Base-by-base conservation (phyloP, 2,888 invertebrate genomes). In the Drosophila aldrichi region DNA sequence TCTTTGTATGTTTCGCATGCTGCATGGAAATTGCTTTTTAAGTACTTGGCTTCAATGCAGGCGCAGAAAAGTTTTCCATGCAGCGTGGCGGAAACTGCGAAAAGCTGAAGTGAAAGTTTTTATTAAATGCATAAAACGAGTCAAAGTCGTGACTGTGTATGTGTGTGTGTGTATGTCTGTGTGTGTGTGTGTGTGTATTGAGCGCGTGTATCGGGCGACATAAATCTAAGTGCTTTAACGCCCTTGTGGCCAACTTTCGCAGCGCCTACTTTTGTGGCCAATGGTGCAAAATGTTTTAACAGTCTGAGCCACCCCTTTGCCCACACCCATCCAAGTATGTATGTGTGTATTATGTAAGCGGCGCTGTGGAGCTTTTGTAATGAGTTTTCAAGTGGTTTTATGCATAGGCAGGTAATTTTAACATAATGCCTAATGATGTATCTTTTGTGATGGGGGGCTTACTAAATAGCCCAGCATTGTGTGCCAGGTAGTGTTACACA, bases 171-270 rank as follows among this genome's bases (percentile, higher is more conserved):
- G 43, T 38, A 18, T 20, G 40, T 54, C 18, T 32, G 46, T 54
- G 43, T 54, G 56, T 64, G 38, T 60, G 70, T 51, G 44, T 40
- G 49, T 44, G 43, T 54, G 56, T 55, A 65, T 43, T 71, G 55
- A 56, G 70, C 52, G 69, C 70, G 69, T 75, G 79, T 79, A 76
- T 79, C 76, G 73, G 72, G 85, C 86, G 74, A 76, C 84, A 85
- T 85, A 85, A 85, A 85, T 85, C 84, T 85, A 88, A 85, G 86
- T 88, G 88, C 84, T 82, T 85, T 85, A 82, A 85, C 84, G 86
- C 88, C 84, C 82, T 69, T 74, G 77, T 70, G 78, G 69, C 77
- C 72, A 58, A 78, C 86, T 84, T 82, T 59, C 63, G 74, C 69
- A 78, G 82, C 80, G 88, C 88, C 84, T 84, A 82, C 86, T 85